Evolutionary conservation across 2,888 invertebrate species (phyloP).

Genomic region (Anthrax anthrax): DNA sequence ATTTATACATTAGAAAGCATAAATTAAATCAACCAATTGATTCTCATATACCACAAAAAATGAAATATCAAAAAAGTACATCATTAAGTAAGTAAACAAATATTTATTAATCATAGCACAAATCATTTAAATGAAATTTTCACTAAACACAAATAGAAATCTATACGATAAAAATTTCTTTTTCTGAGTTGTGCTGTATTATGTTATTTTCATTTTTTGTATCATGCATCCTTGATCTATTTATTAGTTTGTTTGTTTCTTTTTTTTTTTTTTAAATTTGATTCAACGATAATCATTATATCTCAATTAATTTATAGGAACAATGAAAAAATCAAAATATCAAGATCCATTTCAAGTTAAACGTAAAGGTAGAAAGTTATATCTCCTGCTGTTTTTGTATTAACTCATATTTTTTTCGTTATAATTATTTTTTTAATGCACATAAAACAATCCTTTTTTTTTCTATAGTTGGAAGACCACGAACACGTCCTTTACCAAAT

Average conservation of each 20-base stretch:
- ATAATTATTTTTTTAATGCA: too few species aligned
- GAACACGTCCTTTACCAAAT: slow-evolving; percentile 25
- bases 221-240: not conserved
- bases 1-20: not conserved
- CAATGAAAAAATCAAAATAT: slow-evolving; percentile 17
- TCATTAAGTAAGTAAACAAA: slow-evolving; percentile 3
- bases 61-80: slow-evolving; percentile 1
- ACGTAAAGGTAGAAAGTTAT: slow-evolving; percentile 26
- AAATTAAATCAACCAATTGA: not conserved
- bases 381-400: slow-evolving; percentile 5
- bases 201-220: not conserved
- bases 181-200: not conserved
- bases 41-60: not conserved
- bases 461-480: slow-evolving; percentile 39
- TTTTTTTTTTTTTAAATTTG: too few species aligned
- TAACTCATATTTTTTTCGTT: not conserved
- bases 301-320: too few species aligned
- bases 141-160: too few species aligned
- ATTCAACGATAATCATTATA: too few species aligned
- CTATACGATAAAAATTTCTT: too few species aligned
- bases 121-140: too few species aligned
- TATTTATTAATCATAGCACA: too few species aligned
- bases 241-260: too few species aligned
- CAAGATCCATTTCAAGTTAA: slow-evolving; percentile 30
- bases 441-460: slow-evolving; percentile 3